These are phyloP conservation scores for Ptychochromis oligacanthus DNA, from an alignment of 2,113 vertebrate genomes.

Conservation along the genomic window DNA sequence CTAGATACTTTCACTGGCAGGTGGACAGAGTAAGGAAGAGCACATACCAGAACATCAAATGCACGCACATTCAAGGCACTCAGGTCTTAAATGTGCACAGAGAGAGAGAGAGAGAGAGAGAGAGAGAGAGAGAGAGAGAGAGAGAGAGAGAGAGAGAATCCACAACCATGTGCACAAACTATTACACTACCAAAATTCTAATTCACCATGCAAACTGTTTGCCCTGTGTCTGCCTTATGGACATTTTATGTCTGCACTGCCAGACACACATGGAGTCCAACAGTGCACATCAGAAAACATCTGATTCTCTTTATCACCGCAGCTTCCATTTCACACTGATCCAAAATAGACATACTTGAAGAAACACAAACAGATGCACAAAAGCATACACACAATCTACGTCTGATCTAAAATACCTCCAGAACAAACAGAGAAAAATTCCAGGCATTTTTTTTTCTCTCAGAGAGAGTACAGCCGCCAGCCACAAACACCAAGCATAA, in stretches of 20 bases:
- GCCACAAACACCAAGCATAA: conserved; percentile 33
- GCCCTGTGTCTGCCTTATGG: conserved; percentile 46
- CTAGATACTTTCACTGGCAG: conserved; percentile 19
- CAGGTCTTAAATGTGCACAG: not conserved
- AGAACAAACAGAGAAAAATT: conserved; percentile 73
- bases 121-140: not conserved
- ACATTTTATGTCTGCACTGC: conserved; percentile 39
- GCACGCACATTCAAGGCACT: not conserved
- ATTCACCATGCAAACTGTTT: conserved; percentile 60
- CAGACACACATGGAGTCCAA: conserved; percentile 39
- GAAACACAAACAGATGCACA: conserved; percentile 53
- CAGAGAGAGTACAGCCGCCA: not conserved
- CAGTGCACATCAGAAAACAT: conserved; percentile 61
- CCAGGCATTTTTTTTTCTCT: conserved; percentile 46
- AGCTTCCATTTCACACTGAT: conserved; percentile 62
- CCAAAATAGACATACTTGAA: conserved; percentile 64
- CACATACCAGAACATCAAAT: not conserved
- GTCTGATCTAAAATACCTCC: conserved; percentile 64
- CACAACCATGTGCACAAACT: not conserved
- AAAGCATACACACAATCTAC: conserved; percentile 42
- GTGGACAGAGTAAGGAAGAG: conserved; percentile 7
- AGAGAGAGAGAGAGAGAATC: not conserved
- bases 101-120: not conserved
- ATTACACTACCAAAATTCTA: conserved; percentile 22
- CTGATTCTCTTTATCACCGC: conserved; percentile 64